Evolutionary conservation across 2,797 vertebrate species (phyloP).

Genomic region (Acanthopagrus latus): DNA sequence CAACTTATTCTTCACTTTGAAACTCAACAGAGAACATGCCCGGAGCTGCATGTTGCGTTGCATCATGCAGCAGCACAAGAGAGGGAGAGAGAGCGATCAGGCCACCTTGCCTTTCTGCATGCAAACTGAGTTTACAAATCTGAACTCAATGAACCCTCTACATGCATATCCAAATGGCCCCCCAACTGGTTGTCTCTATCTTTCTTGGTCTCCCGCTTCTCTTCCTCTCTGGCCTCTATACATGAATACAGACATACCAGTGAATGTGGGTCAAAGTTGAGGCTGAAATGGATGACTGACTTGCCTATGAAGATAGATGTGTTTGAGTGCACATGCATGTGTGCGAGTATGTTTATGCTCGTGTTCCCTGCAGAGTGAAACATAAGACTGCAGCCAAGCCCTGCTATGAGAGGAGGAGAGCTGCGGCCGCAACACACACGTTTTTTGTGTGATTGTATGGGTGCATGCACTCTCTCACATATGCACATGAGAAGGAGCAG

Average conservation of each 20-base stretch:
- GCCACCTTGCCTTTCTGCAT: slow-evolving; percentile 65
- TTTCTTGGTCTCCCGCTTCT: slow-evolving; percentile 55
- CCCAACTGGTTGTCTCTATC: slow-evolving; percentile 63
- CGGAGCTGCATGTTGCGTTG: slow-evolving; percentile 58
- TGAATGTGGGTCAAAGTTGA: slow-evolving; percentile 79
- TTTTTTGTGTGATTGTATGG: slow-evolving; percentile 25
- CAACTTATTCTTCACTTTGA: slow-evolving; percentile 40
- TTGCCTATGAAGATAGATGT: slow-evolving; percentile 64
- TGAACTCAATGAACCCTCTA: slow-evolving; percentile 72
- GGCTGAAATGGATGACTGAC: slow-evolving; percentile 72
- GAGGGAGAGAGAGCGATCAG: slow-evolving; percentile 43
- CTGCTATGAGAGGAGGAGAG: slow-evolving; percentile 47
- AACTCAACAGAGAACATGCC: slow-evolving; percentile 64
- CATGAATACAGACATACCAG: slow-evolving; percentile 69
- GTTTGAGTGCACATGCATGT: slow-evolving; percentile 3
- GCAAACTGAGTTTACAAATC: slow-evolving; percentile 61
- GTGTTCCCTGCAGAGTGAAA: slow-evolving; percentile 66
- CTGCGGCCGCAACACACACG: slow-evolving; percentile 28
- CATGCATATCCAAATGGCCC: slow-evolving; percentile 62
- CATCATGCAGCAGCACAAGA: slow-evolving; percentile 63
- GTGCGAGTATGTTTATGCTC: not conserved
- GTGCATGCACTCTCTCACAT: slow-evolving; percentile 20
- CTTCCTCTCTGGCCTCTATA: slow-evolving; percentile 67
- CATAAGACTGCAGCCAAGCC: slow-evolving; percentile 61
- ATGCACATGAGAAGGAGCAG: slow-evolving; percentile 36